These are phyloP conservation scores for Oscheius sp. DNA, from an alignment of 2,888 invertebrate genomes.

Conservation along the genomic window DNA sequence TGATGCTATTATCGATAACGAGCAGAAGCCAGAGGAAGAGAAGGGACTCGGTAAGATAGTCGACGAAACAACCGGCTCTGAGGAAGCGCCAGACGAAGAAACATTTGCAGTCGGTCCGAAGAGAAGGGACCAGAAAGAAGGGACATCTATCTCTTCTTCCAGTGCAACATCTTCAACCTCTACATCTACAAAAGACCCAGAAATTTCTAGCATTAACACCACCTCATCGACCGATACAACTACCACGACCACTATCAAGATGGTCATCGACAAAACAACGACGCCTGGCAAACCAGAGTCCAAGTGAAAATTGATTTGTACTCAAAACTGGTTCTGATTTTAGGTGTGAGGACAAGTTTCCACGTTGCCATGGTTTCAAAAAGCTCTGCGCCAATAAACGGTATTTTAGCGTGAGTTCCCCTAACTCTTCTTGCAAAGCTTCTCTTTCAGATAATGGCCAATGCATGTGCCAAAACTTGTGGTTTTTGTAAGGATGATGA, in stretches of 20 bases:
- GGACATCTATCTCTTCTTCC: not conserved
- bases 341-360: slow-evolving; percentile 11
- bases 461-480: slow-evolving; percentile 35
- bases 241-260: not conserved
- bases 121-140: too few relatives aligned
- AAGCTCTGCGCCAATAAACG: not conserved
- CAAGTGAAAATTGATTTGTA: not conserved
- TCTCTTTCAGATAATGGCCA: slow-evolving; percentile 20
- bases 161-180: not conserved
- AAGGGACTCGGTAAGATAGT: not conserved
- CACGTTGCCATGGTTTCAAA: not conserved
- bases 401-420: slow-evolving; percentile 1
- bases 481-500: slow-evolving; percentile 14
- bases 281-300: not conserved
- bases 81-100: not conserved
- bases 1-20: not conserved
- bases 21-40: too few relatives aligned
- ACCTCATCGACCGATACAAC: not conserved
- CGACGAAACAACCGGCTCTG: not conserved
- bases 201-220: not conserved
- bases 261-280: not conserved
- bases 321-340: not conserved
- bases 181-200: not conserved
- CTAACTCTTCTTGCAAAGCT: too few relatives aligned
- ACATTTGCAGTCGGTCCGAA: too few relatives aligned